phyloP scores from a whole-genome alignment of 2,888 invertebrate species.

The Embidobia sp. region DNA sequence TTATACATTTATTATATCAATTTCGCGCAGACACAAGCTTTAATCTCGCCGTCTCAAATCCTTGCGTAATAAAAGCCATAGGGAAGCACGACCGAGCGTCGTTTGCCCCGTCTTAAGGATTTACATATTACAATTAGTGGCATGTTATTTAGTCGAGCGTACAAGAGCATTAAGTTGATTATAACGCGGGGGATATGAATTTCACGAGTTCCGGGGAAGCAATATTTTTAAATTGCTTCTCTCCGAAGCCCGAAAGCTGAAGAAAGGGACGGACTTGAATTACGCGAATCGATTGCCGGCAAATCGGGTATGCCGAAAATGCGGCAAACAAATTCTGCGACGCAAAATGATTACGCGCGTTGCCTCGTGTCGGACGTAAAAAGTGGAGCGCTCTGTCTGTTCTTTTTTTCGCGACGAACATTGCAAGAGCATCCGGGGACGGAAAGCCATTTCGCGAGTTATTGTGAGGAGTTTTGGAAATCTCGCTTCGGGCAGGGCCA shows the following conservation, averaged over 20 bases:
- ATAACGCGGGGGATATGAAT: conserved; percentile 19
- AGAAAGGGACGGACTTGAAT: conserved; percentile 31
- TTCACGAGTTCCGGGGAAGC: conserved; percentile 27
- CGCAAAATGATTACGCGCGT: conserved; percentile 52
- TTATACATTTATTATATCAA: too few relatives aligned
- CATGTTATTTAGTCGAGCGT: conserved; percentile 17
- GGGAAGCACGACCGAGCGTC: conserved; percentile 5
- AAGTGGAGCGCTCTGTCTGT: conserved; percentile 16
- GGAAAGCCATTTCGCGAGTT: conserved; percentile 70
- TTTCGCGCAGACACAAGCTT: too few relatives aligned
- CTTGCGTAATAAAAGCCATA: background rate
- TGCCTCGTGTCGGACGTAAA: conserved; percentile 39
- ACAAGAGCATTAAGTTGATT: conserved; percentile 30
- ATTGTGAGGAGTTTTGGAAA: conserved; percentile 72
- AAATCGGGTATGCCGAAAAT: conserved; percentile 56
- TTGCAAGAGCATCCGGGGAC: conserved; percentile 44
- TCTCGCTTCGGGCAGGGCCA: conserved; percentile 68
- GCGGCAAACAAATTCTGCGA: conserved; percentile 48
- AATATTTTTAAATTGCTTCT: conserved; percentile 59
- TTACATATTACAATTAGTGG: conserved; percentile 35
- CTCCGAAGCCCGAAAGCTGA: too few relatives aligned
- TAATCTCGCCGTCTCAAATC: too few relatives aligned
- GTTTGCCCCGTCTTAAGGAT: conserved; percentile 6
- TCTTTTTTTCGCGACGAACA: conserved; percentile 51
- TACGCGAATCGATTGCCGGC: conserved; percentile 40